phyloP scores from a whole-genome alignment of 2,797 vertebrate genomes.

The Chloroceryle amazona region DNA sequence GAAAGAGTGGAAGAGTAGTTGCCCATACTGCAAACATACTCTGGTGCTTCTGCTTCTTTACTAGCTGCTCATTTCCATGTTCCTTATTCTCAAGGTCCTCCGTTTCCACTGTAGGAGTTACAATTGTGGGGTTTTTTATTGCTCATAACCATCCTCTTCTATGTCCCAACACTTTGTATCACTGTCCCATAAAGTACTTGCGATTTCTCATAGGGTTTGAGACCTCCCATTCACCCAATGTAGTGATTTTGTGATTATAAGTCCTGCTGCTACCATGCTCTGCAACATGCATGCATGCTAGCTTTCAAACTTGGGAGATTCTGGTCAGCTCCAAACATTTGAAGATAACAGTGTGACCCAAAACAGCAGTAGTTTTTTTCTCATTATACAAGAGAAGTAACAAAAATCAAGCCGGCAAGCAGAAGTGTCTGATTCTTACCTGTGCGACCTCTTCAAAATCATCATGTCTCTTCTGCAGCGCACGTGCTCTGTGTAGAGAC shows the following conservation, averaged over 20 bases:
- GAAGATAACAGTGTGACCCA: not conserved
- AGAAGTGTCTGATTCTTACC: conserved; percentile 76
- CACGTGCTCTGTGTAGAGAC: conserved; percentile 93
- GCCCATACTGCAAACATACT: not conserved
- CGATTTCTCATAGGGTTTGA: not conserved
- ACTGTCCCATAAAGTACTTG: not conserved
- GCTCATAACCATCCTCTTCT: not conserved
- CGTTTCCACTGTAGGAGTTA: not conserved
- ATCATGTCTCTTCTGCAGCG: conserved; percentile 95
- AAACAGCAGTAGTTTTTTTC: not conserved
- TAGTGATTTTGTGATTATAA: not conserved
- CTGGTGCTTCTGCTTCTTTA: not conserved
- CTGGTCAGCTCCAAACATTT: not conserved
- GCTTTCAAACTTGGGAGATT: not conserved
- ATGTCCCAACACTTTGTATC: not conserved
- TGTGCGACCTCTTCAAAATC: conserved; percentile 98
- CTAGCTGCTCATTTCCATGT: not conserved
- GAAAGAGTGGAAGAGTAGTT: not conserved
- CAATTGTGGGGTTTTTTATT: not conserved
- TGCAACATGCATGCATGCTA: not conserved
- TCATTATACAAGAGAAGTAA: not conserved
- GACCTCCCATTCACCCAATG: rapidly evolving
- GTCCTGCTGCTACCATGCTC: not conserved
- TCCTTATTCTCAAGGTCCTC: not conserved
- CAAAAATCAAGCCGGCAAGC: not conserved